Evolutionary conservation across 2,797 vertebrate species (phyloP).

Genomic region (Trachops cirrhosus): DNA sequence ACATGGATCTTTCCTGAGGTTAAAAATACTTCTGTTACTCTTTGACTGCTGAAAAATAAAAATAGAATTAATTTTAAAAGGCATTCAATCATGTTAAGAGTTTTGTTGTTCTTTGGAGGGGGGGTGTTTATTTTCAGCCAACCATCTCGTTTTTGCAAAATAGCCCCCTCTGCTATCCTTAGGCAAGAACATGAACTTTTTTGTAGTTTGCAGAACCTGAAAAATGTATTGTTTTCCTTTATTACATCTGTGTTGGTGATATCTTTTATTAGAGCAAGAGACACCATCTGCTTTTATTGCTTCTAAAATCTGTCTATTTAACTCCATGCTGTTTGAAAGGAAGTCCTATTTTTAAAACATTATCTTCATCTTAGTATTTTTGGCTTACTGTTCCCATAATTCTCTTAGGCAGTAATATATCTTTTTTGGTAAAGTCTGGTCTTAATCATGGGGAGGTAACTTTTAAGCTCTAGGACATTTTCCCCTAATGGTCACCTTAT

Average conservation of each 20-base stretch:
- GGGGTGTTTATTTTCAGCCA: not conserved
- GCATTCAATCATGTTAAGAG: not conserved
- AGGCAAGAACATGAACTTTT: not conserved
- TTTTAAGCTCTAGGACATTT: not conserved
- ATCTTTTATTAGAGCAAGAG: constrained; percentile 35
- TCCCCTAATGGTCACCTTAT: not conserved
- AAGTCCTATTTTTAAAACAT: constrained; percentile 61
- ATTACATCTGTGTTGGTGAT: not conserved
- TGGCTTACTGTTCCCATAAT: constrained; percentile 27
- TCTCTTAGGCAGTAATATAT: not conserved
- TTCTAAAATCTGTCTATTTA: constrained; percentile 35
- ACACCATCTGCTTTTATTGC: not conserved
- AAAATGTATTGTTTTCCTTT: constrained; percentile 4
- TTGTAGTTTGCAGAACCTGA: constrained; percentile 2
- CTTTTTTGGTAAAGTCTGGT: constrained; percentile 1
- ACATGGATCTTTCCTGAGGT: not conserved
- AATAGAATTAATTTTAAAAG: not conserved
- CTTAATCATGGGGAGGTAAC: constrained; percentile 1
- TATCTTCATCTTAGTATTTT: constrained; percentile 47
- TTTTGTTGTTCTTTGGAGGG: constrained; percentile 3
- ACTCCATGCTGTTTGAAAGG: not conserved
- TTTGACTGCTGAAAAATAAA: constrained; percentile 21
- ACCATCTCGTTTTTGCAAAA: not conserved
- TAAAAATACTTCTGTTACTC: not conserved
- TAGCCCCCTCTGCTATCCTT: not conserved